Percentiles rank a stretch among this genome's conserved stretches.
Evolutionary conservation across 1,140 invertebrate genomes (phyloP).

Genomic region (Bathynomus jamesi): DNA sequence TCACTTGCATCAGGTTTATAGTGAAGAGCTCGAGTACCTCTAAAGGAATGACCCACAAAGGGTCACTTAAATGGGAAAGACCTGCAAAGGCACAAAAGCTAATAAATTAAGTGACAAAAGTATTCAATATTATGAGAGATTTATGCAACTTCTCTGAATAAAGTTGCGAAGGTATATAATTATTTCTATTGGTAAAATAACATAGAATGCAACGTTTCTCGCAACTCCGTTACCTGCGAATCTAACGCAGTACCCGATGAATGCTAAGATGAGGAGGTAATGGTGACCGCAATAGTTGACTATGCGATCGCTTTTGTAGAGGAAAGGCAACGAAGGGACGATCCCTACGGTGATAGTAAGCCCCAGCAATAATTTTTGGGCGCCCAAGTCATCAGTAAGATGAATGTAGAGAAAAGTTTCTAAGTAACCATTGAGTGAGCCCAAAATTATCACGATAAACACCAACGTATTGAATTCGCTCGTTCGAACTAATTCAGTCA

Average conservation of each 20-base stretch:
- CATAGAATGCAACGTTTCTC: too few species aligned
- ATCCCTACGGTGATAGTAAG: constrained; percentile 57
- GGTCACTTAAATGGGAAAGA: constrained; percentile 56
- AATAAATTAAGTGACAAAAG: background rate
- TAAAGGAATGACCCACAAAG: constrained; percentile 59
- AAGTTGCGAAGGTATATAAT: too few species aligned
- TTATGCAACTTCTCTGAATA: too few species aligned
- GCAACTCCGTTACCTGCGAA: constrained; percentile 58
- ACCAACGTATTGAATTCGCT: constrained; percentile 60
- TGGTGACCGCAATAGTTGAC: constrained; percentile 77
- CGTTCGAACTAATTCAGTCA: constrained; percentile 45
- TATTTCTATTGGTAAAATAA: too few species aligned
- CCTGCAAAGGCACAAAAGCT: constrained; percentile 46
- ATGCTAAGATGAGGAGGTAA: constrained; percentile 69
- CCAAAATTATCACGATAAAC: constrained; percentile 59
- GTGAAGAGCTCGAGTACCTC: constrained; percentile 72
- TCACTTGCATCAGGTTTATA: constrained; percentile 72
- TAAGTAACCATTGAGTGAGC: constrained; percentile 66
- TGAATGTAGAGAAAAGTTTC: constrained; percentile 64
- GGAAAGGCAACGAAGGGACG: constrained; percentile 58
- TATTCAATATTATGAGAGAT: too few species aligned
- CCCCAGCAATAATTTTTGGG: constrained; percentile 55
- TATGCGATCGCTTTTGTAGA: constrained; percentile 68
- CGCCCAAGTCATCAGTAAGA: constrained; percentile 49
- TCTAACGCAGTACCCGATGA: constrained; percentile 66